These are phyloP conservation scores for Drosophila meridiana DNA, from an alignment of 2,888 invertebrate species.

Conservation along the genomic window DNA sequence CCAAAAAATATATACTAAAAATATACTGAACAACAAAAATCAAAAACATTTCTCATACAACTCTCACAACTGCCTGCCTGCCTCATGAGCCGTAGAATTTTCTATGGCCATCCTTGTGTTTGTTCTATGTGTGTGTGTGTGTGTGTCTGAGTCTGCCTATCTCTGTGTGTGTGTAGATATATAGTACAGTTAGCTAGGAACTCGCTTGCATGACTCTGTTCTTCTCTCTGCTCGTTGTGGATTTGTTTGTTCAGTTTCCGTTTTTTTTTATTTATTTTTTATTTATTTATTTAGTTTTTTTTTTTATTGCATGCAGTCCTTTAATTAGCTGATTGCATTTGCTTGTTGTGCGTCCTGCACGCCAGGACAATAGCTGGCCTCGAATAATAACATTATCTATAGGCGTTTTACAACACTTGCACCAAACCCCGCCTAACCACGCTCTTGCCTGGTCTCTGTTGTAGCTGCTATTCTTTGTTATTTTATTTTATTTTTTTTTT, in stretches of 20 bases:
- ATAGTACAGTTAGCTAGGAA: constrained; percentile 39
- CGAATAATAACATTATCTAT: constrained; percentile 8
- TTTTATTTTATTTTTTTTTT: neutral
- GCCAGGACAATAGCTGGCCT: constrained; percentile 41
- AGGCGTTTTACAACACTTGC: constrained; percentile 4
- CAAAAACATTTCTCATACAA: constrained; percentile 52
- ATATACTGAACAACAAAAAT: constrained; percentile 33
- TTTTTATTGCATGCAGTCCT: constrained; percentile 56
- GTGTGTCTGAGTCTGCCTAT: constrained; percentile 7
- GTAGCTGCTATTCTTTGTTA: neutral
- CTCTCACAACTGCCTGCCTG: constrained; percentile 42
- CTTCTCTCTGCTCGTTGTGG: constrained; percentile 20
- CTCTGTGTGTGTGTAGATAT: constrained; percentile 36
- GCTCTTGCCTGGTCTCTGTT: neutral
- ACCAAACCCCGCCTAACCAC: neutral
- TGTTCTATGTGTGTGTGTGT: constrained; percentile 19
- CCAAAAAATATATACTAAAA: constrained; percentile 17
- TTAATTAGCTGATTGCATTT: constrained; percentile 72
- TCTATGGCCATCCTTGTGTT: constrained; percentile 48
- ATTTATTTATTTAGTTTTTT: constrained; percentile 4
- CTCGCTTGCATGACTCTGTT: constrained; percentile 41
- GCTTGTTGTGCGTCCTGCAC: constrained; percentile 41
- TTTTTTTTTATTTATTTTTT: constrained; percentile 12
- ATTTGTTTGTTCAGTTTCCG: constrained; percentile 2
- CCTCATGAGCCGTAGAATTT: constrained; percentile 51